phyloP scores from a whole-genome alignment of 1,140 invertebrate genomes.

The Drosophila tristis region DNA sequence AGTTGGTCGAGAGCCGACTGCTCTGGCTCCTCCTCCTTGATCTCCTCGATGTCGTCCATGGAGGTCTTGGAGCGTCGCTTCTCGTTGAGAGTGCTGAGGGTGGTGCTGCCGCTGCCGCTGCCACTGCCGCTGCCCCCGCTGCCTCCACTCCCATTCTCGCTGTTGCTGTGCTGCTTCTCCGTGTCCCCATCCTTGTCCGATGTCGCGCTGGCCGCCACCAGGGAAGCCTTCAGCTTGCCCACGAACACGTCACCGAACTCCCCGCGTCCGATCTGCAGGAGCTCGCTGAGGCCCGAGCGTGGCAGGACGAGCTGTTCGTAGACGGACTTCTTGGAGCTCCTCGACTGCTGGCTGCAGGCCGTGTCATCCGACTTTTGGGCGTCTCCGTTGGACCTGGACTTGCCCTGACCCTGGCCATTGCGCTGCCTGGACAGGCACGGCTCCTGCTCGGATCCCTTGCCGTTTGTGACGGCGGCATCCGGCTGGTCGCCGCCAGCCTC shows the following conservation, averaged over 20 bases:
- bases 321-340: constrained; percentile 88
- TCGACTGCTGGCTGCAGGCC: constrained; percentile 90
- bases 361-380: constrained; percentile 91
- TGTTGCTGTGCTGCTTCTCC: constrained; percentile 81
- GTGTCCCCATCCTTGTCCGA: constrained; percentile 69
- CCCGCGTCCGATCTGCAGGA: constrained; percentile 93
- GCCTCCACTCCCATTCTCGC: constrained; percentile 71
- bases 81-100: constrained; percentile 76
- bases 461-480: constrained; percentile 61
- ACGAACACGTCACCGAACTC: constrained; percentile 96
- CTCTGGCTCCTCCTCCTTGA: constrained; percentile 74
- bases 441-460: constrained; percentile 79
- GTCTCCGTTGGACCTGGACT: constrained; percentile 85
- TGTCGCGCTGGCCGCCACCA: constrained; percentile 63
- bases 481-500: constrained; percentile 72
- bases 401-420: constrained; percentile 76
- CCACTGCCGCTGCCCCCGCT: constrained; percentile 63
- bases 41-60: constrained; percentile 83
- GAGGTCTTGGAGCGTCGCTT: constrained; percentile 80
- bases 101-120: constrained; percentile 68
- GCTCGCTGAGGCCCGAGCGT: constrained; percentile 90
- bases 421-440: constrained; percentile 83
- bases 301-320: constrained; percentile 92
- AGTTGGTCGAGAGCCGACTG: constrained; percentile 60
- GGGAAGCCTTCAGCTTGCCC: constrained; percentile 83